Evolutionary conservation across 2,797 vertebrate species (phyloP).

Genomic region (Amazona ochrocephala): DNA sequence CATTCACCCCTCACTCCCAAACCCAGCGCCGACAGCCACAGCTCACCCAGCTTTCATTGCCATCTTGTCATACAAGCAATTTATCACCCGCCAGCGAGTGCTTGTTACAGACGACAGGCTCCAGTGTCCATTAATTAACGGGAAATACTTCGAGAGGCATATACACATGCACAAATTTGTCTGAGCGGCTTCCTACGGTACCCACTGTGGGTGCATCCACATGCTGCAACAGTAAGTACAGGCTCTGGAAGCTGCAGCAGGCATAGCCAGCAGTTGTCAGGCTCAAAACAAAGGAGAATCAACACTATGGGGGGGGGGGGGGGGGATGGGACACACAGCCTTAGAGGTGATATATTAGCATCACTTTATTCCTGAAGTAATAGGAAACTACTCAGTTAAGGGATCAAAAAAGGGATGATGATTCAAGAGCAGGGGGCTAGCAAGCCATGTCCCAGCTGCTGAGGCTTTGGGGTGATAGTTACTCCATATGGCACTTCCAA

Average conservation of each 20-base stretch:
- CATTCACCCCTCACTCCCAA: neutral
- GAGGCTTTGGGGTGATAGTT: neutral
- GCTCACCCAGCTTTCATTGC: neutral
- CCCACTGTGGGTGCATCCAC: accelerated
- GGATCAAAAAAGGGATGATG: neutral
- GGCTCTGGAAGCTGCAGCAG: neutral
- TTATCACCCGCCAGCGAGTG: slow-evolving; percentile 16
- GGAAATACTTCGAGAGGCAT: slow-evolving; percentile 31
- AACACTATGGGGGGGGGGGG: neutral
- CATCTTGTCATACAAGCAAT: slow-evolving; percentile 39
- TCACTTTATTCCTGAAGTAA: neutral
- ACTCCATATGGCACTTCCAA: neutral
- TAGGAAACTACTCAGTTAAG: neutral
- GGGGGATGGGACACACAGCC: neutral
- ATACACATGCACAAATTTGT: slow-evolving; percentile 18
- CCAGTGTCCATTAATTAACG: slow-evolving; percentile 60
- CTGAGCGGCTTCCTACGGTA: slow-evolving; percentile 7
- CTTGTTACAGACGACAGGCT: slow-evolving; percentile 43
- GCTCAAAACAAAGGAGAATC: neutral
- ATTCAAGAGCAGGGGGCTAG: neutral
- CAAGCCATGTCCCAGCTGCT: neutral
- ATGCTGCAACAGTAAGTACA: neutral
- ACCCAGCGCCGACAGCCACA: accelerated
- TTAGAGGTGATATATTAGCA: neutral
- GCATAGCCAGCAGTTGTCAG: neutral